phyloP scores from a whole-genome alignment of 1,140 invertebrate species.

The Drosophila micromelanica region DNA sequence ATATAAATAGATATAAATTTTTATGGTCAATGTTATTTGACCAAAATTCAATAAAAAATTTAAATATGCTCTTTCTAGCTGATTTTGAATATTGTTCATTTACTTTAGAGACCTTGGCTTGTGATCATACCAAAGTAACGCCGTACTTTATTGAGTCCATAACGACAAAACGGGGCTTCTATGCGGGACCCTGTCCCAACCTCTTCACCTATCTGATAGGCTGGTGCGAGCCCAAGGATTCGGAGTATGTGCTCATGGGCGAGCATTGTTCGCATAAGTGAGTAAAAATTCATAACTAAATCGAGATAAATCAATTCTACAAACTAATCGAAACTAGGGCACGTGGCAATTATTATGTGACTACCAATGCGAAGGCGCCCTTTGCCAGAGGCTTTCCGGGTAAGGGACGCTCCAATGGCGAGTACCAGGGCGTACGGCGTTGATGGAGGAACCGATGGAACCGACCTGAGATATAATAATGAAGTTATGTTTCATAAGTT shows the following conservation, averaged over 20 bases:
- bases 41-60: too few relatives aligned
- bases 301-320: not conserved
- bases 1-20: too few relatives aligned
- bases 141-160: conserved; percentile 95
- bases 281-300: conserved; percentile 69
- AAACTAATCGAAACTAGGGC: conserved; percentile 85
- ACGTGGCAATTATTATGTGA: conserved; percentile 92
- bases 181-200: conserved; percentile 92
- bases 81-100: not conserved
- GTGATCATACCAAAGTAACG: conserved; percentile 94
- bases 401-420: conserved; percentile 85
- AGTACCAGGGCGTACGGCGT: conserved; percentile 78
- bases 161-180: conserved; percentile 90
- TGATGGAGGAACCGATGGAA: conserved; percentile 22
- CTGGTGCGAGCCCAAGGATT: conserved; percentile 90
- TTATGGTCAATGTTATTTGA: too few relatives aligned
- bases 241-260: conserved; percentile 92
- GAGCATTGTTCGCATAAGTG: conserved; percentile 91
- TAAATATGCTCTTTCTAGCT: not conserved
- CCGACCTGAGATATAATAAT: not conserved
- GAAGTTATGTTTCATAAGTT: conserved; percentile 43
- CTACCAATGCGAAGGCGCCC: conserved; percentile 92
- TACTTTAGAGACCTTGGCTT: conserved; percentile 90
- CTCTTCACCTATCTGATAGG: conserved; percentile 92
- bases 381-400: conserved; percentile 92